A percentile compares a stretch with the other conserved stretches of the same genome.
phyloP scores from a whole-genome alignment of 1,140 invertebrate species.

The Cyrtorhinus lividipennis region DNA sequence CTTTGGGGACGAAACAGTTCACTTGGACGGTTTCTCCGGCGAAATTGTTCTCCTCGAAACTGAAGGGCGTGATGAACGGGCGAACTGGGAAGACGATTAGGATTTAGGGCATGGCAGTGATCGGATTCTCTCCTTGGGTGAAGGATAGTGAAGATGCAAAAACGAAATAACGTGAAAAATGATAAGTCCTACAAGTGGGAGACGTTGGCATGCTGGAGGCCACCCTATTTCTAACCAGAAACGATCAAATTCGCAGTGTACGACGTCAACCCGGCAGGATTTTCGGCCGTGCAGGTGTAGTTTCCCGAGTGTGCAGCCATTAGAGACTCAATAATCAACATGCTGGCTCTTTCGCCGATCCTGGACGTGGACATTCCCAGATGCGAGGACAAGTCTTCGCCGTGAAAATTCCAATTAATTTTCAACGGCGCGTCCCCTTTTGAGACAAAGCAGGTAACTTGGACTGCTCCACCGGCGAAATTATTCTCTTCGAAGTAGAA shows the following conservation, averaged over 20 bases:
- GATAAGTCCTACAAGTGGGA: no score
- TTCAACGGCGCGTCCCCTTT: constrained; percentile 61
- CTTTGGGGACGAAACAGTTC: constrained; percentile 70
- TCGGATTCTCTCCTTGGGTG: no score
- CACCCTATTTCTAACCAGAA: constrained; percentile 41
- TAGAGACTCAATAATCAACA: constrained; percentile 62
- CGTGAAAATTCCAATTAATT: constrained; percentile 50
- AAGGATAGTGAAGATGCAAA: constrained; percentile 16
- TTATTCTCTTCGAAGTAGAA: constrained; percentile 40
- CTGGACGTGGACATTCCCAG: constrained; percentile 45
- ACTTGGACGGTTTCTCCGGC: constrained; percentile 46
- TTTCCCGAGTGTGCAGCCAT: constrained; percentile 54
- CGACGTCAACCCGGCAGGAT: constrained; percentile 52
- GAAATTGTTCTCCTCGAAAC: constrained; percentile 33
- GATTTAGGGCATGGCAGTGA: no score
- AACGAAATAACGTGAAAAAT: not conserved
- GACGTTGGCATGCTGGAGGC: no score
- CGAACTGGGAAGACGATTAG: constrained; percentile 25
- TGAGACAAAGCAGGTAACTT: constrained; percentile 47
- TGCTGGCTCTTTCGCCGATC: constrained; percentile 51
- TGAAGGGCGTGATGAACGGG: constrained; percentile 29
- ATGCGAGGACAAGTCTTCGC: constrained; percentile 31
- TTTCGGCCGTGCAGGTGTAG: constrained; percentile 57
- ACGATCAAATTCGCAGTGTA: constrained; percentile 50
- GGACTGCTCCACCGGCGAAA: constrained; percentile 28